phyloP scores from a whole-genome alignment of 2,888 invertebrate genomes.

The Catocala sponsa region DNA sequence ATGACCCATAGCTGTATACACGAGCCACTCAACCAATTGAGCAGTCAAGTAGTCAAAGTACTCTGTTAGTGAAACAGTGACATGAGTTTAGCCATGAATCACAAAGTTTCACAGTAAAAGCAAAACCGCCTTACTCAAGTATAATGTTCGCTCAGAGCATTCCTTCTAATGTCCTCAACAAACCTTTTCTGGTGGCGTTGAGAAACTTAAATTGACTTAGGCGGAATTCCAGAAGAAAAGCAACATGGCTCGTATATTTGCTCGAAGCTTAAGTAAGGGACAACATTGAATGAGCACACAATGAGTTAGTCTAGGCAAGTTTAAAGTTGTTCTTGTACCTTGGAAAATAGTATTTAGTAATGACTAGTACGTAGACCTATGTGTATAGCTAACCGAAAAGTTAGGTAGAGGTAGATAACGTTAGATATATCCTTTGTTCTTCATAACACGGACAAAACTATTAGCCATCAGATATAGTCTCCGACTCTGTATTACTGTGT shows the following conservation, averaged over 20 bases:
- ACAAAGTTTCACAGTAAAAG: background rate
- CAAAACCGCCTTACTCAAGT: background rate
- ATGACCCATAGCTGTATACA: no score
- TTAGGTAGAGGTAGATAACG: no score
- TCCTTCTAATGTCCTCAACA: slow-evolving; percentile 12
- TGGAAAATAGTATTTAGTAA: no score
- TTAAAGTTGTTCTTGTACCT: background rate
- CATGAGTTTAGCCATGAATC: background rate
- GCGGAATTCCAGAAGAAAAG: slow-evolving; percentile 34
- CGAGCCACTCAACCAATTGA: no score
- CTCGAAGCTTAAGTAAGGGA: slow-evolving; percentile 27
- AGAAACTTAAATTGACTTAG: slow-evolving; percentile 48
- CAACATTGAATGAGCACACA: slow-evolving; percentile 34
- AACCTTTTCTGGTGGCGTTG: slow-evolving; percentile 32
- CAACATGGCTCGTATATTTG: slow-evolving; percentile 1
- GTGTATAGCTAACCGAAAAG: no score
- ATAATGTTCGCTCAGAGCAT: slow-evolving; percentile 8
- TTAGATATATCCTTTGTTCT: no score
- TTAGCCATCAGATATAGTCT: no score
- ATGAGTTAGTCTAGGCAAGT: slow-evolving; percentile 23
- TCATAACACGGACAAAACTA: no score
- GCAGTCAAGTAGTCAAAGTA: no score
- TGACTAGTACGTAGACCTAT: no score
- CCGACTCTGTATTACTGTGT: no score
- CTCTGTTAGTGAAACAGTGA: background rate